These are phyloP conservation scores for Nothoprocta pentlandii DNA, from an alignment of 2,113 vertebrate species.

Conservation along the genomic window DNA sequence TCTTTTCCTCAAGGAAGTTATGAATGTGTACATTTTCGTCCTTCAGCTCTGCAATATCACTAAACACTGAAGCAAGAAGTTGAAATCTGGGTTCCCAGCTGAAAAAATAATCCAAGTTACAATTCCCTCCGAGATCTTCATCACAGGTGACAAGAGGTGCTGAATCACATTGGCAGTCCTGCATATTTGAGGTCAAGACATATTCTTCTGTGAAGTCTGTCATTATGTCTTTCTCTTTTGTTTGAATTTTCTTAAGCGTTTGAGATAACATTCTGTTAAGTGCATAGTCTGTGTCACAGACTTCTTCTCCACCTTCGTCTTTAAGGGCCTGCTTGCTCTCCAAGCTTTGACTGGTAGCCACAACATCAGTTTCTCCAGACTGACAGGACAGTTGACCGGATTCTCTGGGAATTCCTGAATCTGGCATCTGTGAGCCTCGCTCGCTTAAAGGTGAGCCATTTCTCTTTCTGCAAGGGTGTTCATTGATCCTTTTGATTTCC, in stretches of 20 bases:
- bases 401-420: conserved; percentile 82
- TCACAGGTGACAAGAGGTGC: conserved; percentile 68
- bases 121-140: conserved; percentile 69
- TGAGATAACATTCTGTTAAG: conserved; percentile 58
- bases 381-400: conserved; percentile 82
- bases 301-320: conserved; percentile 76
- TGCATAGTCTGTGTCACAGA: neutral
- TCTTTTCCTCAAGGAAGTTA: conserved; percentile 76
- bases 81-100: conserved; percentile 90
- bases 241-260: conserved; percentile 20
- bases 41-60: conserved; percentile 88
- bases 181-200: conserved; percentile 59
- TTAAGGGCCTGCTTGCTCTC: conserved; percentile 76
- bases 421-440: conserved; percentile 63
- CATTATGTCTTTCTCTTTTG: conserved; percentile 68
- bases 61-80: conserved; percentile 87
- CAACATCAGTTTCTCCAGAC: conserved; percentile 74
- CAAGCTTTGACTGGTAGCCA: conserved; percentile 59
- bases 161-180: conserved; percentile 56
- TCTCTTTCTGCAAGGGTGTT: conserved; percentile 78
- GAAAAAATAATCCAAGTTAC: conserved; percentile 83
- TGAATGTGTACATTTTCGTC: conserved; percentile 79
- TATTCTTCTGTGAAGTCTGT: conserved; percentile 70
- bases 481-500: conserved; percentile 91
- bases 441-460: conserved; percentile 52